These are phyloP conservation scores for Acrossocheilus fasciatus DNA, from an alignment of 2,797 vertebrate genomes.

Conservation along the genomic window DNA sequence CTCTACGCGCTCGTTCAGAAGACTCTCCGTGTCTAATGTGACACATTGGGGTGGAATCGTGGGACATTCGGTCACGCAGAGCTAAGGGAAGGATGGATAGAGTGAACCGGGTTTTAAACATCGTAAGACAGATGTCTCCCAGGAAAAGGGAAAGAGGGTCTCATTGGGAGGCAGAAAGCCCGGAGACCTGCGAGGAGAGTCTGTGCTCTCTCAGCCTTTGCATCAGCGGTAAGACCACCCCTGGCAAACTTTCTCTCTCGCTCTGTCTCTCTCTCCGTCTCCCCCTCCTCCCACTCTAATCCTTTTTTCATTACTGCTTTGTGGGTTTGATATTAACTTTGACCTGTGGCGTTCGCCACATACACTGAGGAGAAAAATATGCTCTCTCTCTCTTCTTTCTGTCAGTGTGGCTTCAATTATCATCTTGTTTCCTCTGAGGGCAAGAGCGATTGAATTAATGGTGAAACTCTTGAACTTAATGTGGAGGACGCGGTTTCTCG, in stretches of 20 bases:
- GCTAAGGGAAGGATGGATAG: conserved; percentile 77
- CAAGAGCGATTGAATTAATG: conserved; percentile 45
- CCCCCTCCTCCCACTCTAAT: conserved; percentile 22
- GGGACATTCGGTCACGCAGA: conserved; percentile 34
- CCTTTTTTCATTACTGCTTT: conserved; percentile 39
- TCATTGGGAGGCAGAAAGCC: conserved; percentile 81
- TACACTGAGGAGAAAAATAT: neutral
- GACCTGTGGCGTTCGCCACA: conserved; percentile 39
- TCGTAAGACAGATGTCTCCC: conserved; percentile 86
- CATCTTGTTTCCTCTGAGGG: conserved; percentile 43
- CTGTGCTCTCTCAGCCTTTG: conserved; percentile 86
- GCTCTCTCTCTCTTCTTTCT: neutral
- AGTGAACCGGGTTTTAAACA: conserved; percentile 85
- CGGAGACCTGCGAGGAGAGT: conserved; percentile 81
- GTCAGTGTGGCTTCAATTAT: conserved; percentile 40
- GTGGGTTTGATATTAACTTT: conserved; percentile 46
- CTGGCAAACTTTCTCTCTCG: conserved; percentile 58
- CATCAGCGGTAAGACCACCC: conserved; percentile 81
- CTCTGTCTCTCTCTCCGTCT: conserved; percentile 19
- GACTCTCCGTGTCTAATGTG: conserved; percentile 45
- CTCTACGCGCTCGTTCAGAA: conserved; percentile 30
- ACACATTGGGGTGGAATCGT: conserved; percentile 43
- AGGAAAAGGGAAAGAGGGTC: conserved; percentile 80
- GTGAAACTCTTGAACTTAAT: conserved; percentile 51
- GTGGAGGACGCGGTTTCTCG: neutral